These are phyloP conservation scores for Chloroceryle inda DNA, from an alignment of 2,797 vertebrate genomes.

Conservation along the genomic window DNA sequence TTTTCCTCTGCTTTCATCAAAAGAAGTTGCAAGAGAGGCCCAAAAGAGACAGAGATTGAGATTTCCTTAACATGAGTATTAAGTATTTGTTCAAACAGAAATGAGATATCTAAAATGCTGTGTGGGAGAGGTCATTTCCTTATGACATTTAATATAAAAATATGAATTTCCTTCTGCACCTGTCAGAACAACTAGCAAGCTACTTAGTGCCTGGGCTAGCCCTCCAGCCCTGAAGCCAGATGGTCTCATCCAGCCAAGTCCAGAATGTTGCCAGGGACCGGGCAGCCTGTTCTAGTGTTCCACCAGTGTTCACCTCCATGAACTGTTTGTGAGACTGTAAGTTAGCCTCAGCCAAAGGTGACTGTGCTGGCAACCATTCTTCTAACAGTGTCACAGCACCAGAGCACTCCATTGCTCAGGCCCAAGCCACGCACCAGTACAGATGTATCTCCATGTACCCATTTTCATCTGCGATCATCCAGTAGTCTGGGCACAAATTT, in stretches of 20 bases:
- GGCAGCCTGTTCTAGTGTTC: too few relatives aligned
- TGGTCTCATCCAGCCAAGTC: not conserved
- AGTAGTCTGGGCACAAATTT: not conserved
- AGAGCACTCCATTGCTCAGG: not conserved
- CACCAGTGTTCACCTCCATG: fast-evolving
- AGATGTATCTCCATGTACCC: not conserved
- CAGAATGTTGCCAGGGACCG: too few relatives aligned
- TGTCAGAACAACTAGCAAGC: not conserved
- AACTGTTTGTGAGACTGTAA: not conserved
- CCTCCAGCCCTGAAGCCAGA: not conserved
- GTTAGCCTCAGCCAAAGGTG: not conserved
- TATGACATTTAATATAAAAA: too few relatives aligned
- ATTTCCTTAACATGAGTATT: not conserved
- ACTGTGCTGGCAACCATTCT: not conserved
- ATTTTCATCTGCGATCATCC: not conserved
- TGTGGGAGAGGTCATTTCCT: not conserved
- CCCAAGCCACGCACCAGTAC: not conserved
- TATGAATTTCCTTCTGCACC: not conserved
- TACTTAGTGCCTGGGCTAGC: not conserved
- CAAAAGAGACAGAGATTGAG: not conserved
- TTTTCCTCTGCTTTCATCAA: not conserved
- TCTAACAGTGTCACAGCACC: not conserved
- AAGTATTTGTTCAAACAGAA: not conserved
- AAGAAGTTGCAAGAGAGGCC: not conserved
- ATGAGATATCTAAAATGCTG: not conserved